Evolutionary conservation across 2,797 vertebrate genomes (phyloP).

Genomic region (Acipenser ruthenus): DNA sequence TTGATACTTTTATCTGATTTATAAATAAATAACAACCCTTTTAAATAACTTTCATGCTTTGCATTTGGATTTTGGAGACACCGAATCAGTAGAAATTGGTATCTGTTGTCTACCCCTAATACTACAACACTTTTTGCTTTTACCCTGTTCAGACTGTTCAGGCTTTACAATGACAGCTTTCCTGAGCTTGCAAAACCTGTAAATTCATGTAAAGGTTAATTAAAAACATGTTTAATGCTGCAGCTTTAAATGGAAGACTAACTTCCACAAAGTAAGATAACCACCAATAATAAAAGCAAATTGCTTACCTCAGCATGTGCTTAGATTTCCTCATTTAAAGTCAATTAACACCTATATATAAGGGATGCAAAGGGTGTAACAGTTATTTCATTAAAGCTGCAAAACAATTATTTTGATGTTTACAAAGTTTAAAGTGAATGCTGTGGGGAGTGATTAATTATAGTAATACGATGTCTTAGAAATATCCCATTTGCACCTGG

Average conservation of each 20-base stretch:
- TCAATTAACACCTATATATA: not conserved
- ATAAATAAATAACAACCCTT: too few relatives aligned
- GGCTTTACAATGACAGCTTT: not conserved
- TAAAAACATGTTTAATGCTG: not conserved
- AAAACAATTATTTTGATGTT: not conserved
- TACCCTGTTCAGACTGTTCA: too few relatives aligned
- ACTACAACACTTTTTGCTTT: too few relatives aligned
- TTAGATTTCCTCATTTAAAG: conserved; percentile 1
- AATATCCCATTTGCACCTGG: not conserved
- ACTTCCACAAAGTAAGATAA: conserved; percentile 1
- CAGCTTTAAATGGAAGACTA: not conserved
- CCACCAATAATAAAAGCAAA: not conserved
- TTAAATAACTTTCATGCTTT: too few relatives aligned
- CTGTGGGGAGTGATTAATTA: not conserved
- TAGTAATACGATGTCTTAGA: not conserved
- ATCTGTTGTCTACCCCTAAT: too few relatives aligned
- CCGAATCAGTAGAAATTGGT: too few relatives aligned
- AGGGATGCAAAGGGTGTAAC: not conserved
- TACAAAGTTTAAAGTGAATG: not conserved
- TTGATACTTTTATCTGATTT: too few relatives aligned
- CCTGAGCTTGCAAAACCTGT: not conserved
- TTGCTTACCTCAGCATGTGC: not conserved
- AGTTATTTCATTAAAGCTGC: not conserved
- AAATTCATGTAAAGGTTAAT: not conserved
- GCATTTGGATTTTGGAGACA: too few relatives aligned